A percentile compares a stretch with the other conserved stretches of the same genome.
Conservation (phyloP, 2,797 vertebrate genomes). For the Morelia viridis region DNA sequence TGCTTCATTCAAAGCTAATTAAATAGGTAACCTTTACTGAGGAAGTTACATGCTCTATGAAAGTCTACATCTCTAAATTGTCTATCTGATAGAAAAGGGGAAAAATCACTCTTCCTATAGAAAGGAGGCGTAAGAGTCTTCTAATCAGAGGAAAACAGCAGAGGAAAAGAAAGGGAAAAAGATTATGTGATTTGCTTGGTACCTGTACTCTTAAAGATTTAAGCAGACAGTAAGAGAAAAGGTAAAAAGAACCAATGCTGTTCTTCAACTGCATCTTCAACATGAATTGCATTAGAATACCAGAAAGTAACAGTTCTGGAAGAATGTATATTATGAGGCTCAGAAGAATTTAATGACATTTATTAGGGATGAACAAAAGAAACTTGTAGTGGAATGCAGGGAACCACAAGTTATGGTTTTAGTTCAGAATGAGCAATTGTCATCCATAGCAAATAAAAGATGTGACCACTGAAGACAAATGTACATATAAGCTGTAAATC, state of each 20-base stretch:
- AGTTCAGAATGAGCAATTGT: not conserved
- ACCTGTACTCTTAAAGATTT: not conserved
- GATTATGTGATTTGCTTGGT: not conserved
- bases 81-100: not conserved
- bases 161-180: not conserved
- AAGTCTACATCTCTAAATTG: not conserved
- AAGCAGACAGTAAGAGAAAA: not conserved
- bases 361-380: not conserved
- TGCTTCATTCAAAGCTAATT: not conserved
- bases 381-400: not conserved
- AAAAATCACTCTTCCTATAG: not conserved
- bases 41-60: not conserved
- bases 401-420: not conserved
- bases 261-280: not conserved
- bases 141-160: not conserved
- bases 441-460: not conserved
- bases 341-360: not conserved
- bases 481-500: not conserved
- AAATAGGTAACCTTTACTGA: not conserved
- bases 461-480: not conserved
- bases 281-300: not conserved
- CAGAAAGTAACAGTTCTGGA: not conserved
- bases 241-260: not conserved
- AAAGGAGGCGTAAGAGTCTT: not conserved
- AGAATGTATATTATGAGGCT: not conserved